phyloP scores from a whole-genome alignment of 2,888 invertebrate species.

The Agonopterix arenella region DNA sequence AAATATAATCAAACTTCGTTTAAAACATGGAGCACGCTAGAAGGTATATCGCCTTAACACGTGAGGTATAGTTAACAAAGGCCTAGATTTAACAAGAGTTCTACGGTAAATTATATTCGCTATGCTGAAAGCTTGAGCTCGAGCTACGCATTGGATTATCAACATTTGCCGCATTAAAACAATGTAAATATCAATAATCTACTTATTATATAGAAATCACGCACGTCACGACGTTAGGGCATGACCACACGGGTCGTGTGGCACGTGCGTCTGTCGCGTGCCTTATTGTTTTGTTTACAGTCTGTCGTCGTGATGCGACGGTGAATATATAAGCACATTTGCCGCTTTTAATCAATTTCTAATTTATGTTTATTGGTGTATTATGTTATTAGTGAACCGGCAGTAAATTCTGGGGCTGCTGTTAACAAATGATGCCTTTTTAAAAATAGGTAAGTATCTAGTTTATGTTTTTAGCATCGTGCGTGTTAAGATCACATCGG shows the following conservation, averaged over 20 bases:
- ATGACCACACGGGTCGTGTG: conserved; percentile 48
- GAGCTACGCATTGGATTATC: too few relatives aligned
- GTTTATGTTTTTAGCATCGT: too few relatives aligned
- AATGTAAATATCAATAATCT: conserved; percentile 9
- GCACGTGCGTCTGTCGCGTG: conserved; percentile 49
- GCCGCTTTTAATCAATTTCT: conserved; percentile 24
- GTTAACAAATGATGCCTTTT: too few relatives aligned
- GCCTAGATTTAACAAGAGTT: too few relatives aligned
- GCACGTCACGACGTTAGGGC: conserved; percentile 50
- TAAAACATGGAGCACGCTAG: too few relatives aligned
- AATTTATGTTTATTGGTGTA: conserved; percentile 12
- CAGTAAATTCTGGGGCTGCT: neutral
- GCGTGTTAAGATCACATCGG: too few relatives aligned
- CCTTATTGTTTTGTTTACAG: conserved; percentile 17
- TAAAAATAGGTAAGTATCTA: too few relatives aligned
- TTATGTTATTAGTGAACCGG: conserved; percentile 2
- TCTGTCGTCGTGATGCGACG: conserved; percentile 10
- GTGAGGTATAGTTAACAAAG: too few relatives aligned
- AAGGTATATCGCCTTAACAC: too few relatives aligned
- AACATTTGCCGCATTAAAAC: neutral
- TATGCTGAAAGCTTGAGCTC: too few relatives aligned
- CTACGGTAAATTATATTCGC: too few relatives aligned
- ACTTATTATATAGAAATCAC: conserved; percentile 20
- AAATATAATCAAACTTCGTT: too few relatives aligned
- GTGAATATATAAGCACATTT: conserved; percentile 14